A percentile compares a stretch with the other conserved stretches of the same genome.
phyloP scores from a whole-genome alignment of 1,140 invertebrate genomes.

The Drosophila parabipectinata region DNA sequence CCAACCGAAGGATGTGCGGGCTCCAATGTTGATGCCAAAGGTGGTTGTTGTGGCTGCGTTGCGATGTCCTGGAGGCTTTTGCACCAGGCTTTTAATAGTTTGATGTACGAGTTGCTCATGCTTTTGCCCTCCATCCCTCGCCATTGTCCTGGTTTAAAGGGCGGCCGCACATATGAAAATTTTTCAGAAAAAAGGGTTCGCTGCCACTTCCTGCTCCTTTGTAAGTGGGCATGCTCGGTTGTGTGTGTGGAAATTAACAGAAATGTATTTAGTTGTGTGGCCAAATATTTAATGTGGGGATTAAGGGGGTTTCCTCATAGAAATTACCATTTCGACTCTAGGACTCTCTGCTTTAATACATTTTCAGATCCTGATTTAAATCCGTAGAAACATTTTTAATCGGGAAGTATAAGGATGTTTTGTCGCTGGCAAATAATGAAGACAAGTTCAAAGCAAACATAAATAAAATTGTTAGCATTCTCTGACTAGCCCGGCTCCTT shows the following conservation, averaged over 20 bases:
- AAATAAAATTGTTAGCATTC: slow-evolving; percentile 82
- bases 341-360: slow-evolving; percentile 2
- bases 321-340: not conserved
- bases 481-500: slow-evolving; percentile 30
- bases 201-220: slow-evolving; percentile 7
- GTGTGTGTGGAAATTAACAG: slow-evolving; percentile 71
- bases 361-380: not conserved
- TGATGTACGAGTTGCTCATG: slow-evolving; percentile 71
- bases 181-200: slow-evolving; percentile 50
- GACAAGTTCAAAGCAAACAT: slow-evolving; percentile 80
- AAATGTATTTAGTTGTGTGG: slow-evolving; percentile 77
- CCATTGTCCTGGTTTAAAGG: not conserved
- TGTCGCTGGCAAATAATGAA: slow-evolving; percentile 69
- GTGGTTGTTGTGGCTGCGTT: slow-evolving; percentile 50
- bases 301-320: slow-evolving; percentile 54
- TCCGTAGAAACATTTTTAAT: not conserved
- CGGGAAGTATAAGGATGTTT: slow-evolving; percentile 23
- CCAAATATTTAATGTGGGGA: slow-evolving; percentile 58
- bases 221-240: slow-evolving; percentile 4
- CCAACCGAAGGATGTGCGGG: not conserved
- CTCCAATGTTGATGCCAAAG: slow-evolving; percentile 24
- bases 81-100: slow-evolving; percentile 77
- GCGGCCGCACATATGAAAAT: slow-evolving; percentile 78
- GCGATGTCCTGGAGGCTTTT: slow-evolving; percentile 65
- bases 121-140: not conserved